These are phyloP conservation scores for Dermatemys mawii DNA, from an alignment of 2,113 vertebrate genomes.

Conservation along the genomic window DNA sequence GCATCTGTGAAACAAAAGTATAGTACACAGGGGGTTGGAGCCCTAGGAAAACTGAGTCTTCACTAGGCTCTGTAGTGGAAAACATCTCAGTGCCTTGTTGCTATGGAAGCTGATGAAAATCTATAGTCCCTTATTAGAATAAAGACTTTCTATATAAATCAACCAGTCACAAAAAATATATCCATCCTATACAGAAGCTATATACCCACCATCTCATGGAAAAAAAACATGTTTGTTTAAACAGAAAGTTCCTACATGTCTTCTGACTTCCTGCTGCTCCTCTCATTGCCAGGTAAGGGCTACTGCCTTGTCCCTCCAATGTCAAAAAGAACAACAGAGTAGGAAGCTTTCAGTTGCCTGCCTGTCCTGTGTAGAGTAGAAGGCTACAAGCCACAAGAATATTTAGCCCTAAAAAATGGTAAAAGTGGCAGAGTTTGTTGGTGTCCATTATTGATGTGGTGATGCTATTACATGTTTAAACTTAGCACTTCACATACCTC, in stretches of 20 bases:
- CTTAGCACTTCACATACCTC: not conserved
- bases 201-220: not conserved
- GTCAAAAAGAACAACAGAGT: not conserved
- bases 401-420: no score
- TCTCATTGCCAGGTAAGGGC: not conserved
- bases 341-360: not conserved
- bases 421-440: not conserved
- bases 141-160: not conserved
- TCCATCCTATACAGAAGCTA: not conserved
- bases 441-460: not conserved
- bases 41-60: no score
- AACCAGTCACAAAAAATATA: not conserved
- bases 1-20: not conserved
- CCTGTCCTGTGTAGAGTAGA: not conserved
- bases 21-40: not conserved
- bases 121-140: not conserved
- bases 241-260: not conserved
- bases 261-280: not conserved
- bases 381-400: no score
- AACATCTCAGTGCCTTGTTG: not conserved
- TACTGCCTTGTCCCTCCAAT: not conserved
- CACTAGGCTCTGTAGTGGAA: not conserved
- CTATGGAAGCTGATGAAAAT: not conserved
- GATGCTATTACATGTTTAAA: not conserved
- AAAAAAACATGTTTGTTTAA: not conserved